Evolutionary conservation across 2,888 invertebrate species (phyloP), one percentile per base, ranked within the genome.

Genomic region (Megastigmus dorsalis): DNA sequence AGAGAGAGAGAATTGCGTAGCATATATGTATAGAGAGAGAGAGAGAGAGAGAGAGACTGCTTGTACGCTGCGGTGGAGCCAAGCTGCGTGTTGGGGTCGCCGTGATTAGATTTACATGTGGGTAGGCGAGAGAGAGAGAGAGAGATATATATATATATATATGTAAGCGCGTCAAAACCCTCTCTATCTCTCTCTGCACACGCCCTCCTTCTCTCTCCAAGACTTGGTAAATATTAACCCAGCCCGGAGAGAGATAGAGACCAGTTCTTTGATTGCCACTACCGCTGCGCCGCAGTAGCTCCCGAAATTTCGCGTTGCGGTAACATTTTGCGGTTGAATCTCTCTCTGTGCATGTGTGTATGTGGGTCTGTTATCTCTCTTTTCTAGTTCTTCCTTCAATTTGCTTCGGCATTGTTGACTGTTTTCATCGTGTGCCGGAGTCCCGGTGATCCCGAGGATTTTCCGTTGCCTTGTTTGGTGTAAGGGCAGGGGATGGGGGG

Each of bases 51-150:
- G n/a, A n/a, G n/a, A n/a, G n/a, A n/a, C n/a, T n/a, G n/a, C n/a
- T n/a, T n/a, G n/a, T n/a, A n/a, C n/a, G n/a, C n/a, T n/a, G n/a
- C n/a, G n/a, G n/a, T n/a, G n/a, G n/a, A n/a, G n/a, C n/a, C n/a
- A n/a, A n/a, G n/a, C n/a, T n/a, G n/a, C n/a, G n/a, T n/a, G n/a
- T n/a, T n/a, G n/a, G n/a, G n/a, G n/a, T n/a, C n/a, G 83, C 80
- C 78, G 82, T 87, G 88, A 88, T 88, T 88, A 86, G 86, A 87
- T 88, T 88, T 87, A 85, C 88, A 87, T 88, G 86, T 84, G 84
- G 84, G 80, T 79, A 77, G 79, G 78, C 23, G 43, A 36, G 57
- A n/a, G n/a, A n/a, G n/a, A n/a, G n/a, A n/a, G n/a, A n/a, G n/a
- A n/a, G n/a, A n/a, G n/a, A n/a, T n/a, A n/a, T n/a, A n/a, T n/a